A percentile compares a stretch with the other conserved stretches of the same genome.
phyloP scores from a whole-genome alignment of 2,888 invertebrate species.

The Athripsodes cinereus region DNA sequence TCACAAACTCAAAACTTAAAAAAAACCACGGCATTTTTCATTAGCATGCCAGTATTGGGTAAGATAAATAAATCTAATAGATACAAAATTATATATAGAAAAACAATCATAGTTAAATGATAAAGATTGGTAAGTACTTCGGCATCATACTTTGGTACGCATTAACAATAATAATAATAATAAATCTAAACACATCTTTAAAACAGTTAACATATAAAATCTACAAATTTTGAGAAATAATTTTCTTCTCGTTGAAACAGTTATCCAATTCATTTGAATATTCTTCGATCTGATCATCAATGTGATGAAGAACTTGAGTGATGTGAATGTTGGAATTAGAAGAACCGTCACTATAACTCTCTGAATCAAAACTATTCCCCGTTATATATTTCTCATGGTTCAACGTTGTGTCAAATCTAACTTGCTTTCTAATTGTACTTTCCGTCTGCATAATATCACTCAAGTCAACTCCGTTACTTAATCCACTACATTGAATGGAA shows the following conservation, averaged over 20 bases:
- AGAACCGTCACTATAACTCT: conserved; percentile 27
- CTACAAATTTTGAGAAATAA: conserved; percentile 45
- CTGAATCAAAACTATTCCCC: conserved; percentile 44
- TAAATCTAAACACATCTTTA: background rate
- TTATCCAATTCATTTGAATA: conserved; percentile 49
- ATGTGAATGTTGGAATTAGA: conserved; percentile 1
- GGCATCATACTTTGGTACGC: no score
- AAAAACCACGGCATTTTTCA: no score
- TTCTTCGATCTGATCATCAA: conserved; percentile 45
- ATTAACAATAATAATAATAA: background rate
- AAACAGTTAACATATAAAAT: background rate
- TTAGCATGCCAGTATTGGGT: no score
- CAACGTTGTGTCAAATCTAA: conserved; percentile 46
- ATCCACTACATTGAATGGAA: conserved; percentile 4
- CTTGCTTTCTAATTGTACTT: conserved; percentile 42
- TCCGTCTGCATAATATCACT: conserved; percentile 29
- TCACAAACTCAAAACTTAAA: no score
- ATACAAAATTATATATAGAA: background rate
- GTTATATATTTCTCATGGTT: conserved; percentile 47
- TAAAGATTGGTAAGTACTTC: no score
- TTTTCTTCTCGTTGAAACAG: conserved; percentile 47
- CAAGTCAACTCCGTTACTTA: conserved; percentile 16
- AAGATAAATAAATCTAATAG: no score
- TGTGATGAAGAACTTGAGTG: conserved; percentile 36
- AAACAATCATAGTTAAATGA: background rate